Conservation (phyloP, 2,113 vertebrate species). For the Speoplatyrhinus poulsoni region DNA sequence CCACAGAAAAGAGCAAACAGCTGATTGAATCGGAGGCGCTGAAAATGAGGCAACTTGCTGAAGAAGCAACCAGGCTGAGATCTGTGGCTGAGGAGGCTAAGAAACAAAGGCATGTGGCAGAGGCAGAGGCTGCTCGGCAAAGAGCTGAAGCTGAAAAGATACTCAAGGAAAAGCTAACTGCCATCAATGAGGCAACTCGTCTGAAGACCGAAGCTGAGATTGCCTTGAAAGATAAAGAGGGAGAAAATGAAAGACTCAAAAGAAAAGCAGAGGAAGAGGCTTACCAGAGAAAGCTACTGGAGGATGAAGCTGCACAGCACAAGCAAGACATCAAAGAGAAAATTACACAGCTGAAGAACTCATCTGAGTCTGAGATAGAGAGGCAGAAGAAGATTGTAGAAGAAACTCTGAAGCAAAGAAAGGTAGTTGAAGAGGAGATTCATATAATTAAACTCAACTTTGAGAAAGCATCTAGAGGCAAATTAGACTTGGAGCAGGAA, state of each 20-base stretch:
- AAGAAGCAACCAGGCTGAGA: conserved; percentile 87
- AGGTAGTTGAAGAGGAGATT: conserved; percentile 93
- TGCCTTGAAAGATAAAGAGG: conserved; percentile 92
- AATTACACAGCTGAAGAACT: conserved; percentile 84
- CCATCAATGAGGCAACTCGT: conserved; percentile 88
- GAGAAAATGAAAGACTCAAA: conserved; percentile 91
- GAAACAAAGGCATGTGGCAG: conserved; percentile 87
- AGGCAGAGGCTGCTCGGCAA: conserved; percentile 86
- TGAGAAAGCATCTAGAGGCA: conserved; percentile 85
- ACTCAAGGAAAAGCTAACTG: conserved; percentile 89
- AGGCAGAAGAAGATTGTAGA: conserved; percentile 89
- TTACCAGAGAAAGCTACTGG: conserved; percentile 89
- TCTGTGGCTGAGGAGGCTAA: conserved; percentile 89
- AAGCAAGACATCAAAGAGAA: conserved; percentile 93
- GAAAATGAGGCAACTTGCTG: conserved; percentile 91
- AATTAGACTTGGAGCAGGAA: conserved; percentile 87
- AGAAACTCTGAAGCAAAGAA: conserved; percentile 87
- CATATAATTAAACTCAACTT: conserved; percentile 86
- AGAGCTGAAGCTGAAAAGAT: conserved; percentile 89
- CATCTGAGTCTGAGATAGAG: conserved; percentile 84
- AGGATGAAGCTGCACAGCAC: conserved; percentile 91
- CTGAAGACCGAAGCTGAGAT: conserved; percentile 92
- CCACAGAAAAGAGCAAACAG: conserved; percentile 91
- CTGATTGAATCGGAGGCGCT: conserved; percentile 85
- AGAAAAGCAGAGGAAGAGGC: conserved; percentile 91